A percentile compares a stretch with the other conserved stretches of the same genome.
These are phyloP conservation scores for Clavelina lepadiformis DNA, from an alignment of 23 tunicate genomes.

Conservation along the genomic window DNA sequence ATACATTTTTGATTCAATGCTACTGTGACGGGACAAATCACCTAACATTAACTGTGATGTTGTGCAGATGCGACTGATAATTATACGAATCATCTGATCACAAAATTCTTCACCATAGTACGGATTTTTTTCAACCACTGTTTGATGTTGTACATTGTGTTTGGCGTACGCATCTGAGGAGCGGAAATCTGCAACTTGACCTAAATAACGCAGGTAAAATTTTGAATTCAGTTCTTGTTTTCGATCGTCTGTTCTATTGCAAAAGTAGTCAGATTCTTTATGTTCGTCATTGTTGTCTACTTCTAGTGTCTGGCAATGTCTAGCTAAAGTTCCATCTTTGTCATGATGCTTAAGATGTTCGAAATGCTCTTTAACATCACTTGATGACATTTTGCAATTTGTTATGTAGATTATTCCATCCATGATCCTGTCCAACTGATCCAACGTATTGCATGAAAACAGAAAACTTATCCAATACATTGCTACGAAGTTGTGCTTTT, in stretches of 20 bases:
- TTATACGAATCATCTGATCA: background rate
- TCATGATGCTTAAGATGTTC: background rate
- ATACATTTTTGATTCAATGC: background rate
- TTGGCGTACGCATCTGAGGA: background rate
- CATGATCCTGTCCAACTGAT: background rate
- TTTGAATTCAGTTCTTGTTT: slow-evolving; percentile 6
- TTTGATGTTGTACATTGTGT: no score
- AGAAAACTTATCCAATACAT: slow-evolving; percentile 20
- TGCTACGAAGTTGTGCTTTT: background rate
- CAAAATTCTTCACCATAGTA: slow-evolving; percentile 7
- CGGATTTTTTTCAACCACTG: background rate
- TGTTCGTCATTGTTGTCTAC: background rate
- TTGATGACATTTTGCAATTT: slow-evolving; percentile 5
- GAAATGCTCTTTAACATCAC: slow-evolving; percentile 11
- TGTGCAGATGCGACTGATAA: slow-evolving; percentile 17
- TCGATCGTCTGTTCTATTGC: background rate
- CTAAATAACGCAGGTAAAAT: background rate
- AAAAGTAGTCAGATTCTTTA: no score
- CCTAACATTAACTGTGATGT: slow-evolving; percentile 34
- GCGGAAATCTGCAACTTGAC: background rate
- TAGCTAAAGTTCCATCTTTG: no score
- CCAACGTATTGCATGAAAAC: slow-evolving; percentile 4
- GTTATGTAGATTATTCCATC: background rate
- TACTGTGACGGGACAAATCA: slow-evolving; percentile 37
- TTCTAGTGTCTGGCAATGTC: background rate